These are phyloP conservation scores for Oscheius myriophilus DNA, from an alignment of 2,888 invertebrate species.

Conservation along the genomic window DNA sequence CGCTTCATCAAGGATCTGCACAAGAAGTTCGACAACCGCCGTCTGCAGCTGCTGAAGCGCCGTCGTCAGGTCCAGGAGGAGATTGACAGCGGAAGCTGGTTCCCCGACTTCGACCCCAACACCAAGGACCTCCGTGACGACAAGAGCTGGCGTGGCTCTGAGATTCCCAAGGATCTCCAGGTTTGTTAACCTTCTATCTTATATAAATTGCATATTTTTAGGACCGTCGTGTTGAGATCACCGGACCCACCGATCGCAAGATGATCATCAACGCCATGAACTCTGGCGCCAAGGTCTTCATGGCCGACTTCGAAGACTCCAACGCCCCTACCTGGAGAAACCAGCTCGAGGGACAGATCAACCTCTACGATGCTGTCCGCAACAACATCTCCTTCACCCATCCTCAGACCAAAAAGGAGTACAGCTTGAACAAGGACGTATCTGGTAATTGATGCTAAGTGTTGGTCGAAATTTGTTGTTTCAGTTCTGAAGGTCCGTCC, in stretches of 20 bases:
- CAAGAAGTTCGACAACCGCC: constrained; percentile 74
- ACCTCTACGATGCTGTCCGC: constrained; percentile 76
- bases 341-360: constrained; percentile 78
- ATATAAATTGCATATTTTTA: constrained; percentile 31
- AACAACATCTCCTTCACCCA: constrained; percentile 71
- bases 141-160: constrained; percentile 75
- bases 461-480: constrained; percentile 2
- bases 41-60: constrained; percentile 60
- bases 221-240: constrained; percentile 72
- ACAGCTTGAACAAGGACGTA: constrained; percentile 45
- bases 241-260: constrained; percentile 76
- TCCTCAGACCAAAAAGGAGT: constrained; percentile 68
- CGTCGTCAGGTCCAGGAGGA: constrained; percentile 59
- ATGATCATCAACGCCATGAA: constrained; percentile 78
- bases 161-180: constrained; percentile 52
- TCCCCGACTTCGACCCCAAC: constrained; percentile 73
- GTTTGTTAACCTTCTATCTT: background rate
- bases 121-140: constrained; percentile 74
- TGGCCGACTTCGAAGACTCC: constrained; percentile 76
- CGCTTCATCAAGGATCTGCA: constrained; percentile 76
- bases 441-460: background rate
- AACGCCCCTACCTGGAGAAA: constrained; percentile 82
- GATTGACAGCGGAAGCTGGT: constrained; percentile 66
- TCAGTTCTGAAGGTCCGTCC: constrained; percentile 78
- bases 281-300: constrained; percentile 73